Evolutionary conservation across 2,888 invertebrate species (phyloP).

Genomic region (Cepaea hortensis): DNA sequence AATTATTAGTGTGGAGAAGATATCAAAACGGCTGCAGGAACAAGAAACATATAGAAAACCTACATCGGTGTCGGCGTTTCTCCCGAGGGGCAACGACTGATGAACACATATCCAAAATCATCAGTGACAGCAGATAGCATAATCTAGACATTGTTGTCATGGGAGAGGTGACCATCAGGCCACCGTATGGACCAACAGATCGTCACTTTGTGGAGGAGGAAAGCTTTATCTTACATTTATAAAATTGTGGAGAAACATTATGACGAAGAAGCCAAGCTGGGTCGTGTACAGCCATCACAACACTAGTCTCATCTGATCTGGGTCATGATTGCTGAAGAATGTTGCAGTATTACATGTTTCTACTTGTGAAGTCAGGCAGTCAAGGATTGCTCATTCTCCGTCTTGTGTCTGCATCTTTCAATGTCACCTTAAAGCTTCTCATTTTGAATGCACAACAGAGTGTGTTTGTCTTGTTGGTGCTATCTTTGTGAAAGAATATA

Average conservation of each 20-base stretch:
- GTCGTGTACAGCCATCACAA: slow-evolving; percentile 29
- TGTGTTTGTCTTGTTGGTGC: not conserved
- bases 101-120: slow-evolving; percentile 91
- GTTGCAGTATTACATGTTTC: not conserved
- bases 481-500: too few relatives aligned
- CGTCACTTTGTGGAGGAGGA: slow-evolving; percentile 83
- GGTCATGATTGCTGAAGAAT: not conserved
- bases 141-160: slow-evolving; percentile 92
- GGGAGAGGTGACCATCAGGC: slow-evolving; percentile 88
- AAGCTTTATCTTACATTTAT: slow-evolving; percentile 88
- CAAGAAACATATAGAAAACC: slow-evolving; percentile 46
- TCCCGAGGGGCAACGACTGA: slow-evolving; percentile 91
- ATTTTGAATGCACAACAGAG: not conserved
- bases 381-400: not conserved
- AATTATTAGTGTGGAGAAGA: slow-evolving; percentile 44
- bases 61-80: slow-evolving; percentile 90
- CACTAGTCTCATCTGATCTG: slow-evolving; percentile 2
- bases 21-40: slow-evolving; percentile 37
- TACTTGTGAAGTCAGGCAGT: not conserved
- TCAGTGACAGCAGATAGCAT: slow-evolving; percentile 86
- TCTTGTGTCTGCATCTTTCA: too few relatives aligned
- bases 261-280: slow-evolving; percentile 45
- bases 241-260: slow-evolving; percentile 83
- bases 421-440: not conserved
- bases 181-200: slow-evolving; percentile 85